These are phyloP conservation scores for Osmerus eperlanus DNA, from an alignment of 2,113 vertebrate species.

Conservation along the genomic window DNA sequence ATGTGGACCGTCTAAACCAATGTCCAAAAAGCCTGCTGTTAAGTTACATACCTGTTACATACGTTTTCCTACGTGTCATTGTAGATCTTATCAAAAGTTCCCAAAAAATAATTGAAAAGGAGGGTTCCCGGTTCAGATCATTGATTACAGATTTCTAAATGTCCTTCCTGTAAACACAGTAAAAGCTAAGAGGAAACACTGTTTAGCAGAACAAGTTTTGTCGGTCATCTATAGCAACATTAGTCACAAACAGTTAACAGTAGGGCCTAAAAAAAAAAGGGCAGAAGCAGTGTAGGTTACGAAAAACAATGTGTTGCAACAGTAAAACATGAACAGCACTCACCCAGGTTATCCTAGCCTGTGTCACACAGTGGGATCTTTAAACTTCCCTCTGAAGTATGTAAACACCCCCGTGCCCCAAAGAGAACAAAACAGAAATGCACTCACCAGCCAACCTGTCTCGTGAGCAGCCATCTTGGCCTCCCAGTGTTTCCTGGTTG, in stretches of 20 bases:
- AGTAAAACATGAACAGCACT: background rate
- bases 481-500: conserved; percentile 3
- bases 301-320: background rate
- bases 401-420: conserved; percentile 26
- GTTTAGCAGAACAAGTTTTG: background rate
- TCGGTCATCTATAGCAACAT: background rate
- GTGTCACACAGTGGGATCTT: background rate
- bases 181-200: background rate
- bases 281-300: background rate
- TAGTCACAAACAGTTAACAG: background rate
- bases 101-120: too few species aligned
- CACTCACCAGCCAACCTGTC: conserved; percentile 38
- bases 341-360: background rate
- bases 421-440: conserved; percentile 25
- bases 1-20: too few species aligned
- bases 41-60: too few species aligned
- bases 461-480: conserved; percentile 15
- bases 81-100: too few species aligned
- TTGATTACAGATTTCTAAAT: background rate
- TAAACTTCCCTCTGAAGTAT: conserved; percentile 25
- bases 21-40: too few species aligned
- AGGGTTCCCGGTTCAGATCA: background rate
- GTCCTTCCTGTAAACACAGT: background rate
- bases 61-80: too few species aligned
- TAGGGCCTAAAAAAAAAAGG: background rate